A percentile compares a stretch with the other conserved stretches of the same genome.
Conservation (phyloP, 2,797 vertebrate species). For the Sciurus carolinensis region DNA sequence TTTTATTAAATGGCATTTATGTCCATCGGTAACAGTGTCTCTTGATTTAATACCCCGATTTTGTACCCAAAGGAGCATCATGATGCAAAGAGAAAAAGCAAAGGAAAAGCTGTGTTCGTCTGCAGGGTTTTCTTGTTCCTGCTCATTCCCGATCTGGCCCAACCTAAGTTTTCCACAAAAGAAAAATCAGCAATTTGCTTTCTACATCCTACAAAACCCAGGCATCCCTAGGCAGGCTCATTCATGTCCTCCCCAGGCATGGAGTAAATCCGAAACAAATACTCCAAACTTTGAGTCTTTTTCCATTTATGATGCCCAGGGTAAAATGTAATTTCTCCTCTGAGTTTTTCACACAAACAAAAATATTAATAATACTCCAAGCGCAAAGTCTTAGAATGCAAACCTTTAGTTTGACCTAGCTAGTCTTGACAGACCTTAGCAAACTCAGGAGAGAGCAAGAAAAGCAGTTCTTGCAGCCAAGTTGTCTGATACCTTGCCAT, state of each 20-base stretch:
- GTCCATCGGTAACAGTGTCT: not conserved
- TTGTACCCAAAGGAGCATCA: not conserved
- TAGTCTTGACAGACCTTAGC: not conserved
- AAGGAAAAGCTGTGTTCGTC: not conserved
- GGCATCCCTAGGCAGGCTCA: conserved; percentile 83
- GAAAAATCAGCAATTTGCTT: conserved; percentile 78
- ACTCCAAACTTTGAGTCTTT: not conserved
- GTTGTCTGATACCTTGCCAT: not conserved
- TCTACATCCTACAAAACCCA: conserved; percentile 63
- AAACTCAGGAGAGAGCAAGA: not conserved
- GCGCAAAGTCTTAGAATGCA: not conserved
- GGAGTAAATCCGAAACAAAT: conserved; percentile 39
- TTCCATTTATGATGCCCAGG: conserved; percentile 36
- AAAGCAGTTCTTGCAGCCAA: not conserved
- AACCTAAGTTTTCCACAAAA: conserved; percentile 81
- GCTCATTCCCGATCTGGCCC: conserved; percentile 70
- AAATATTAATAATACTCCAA: not conserved
- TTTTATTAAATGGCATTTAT: not conserved
- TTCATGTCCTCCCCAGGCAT: conserved; percentile 71
- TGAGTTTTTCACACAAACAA: conserved; percentile 1
- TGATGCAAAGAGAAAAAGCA: conserved; percentile 64
- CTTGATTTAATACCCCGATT: not conserved
- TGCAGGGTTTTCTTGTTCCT: conserved; percentile 56
- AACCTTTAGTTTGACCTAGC: not conserved
- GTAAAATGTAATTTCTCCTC: not conserved